Percentiles rank a stretch among this genome's conserved stretches.
Conservation (phyloP, 2,888 invertebrate species). For the Meta bourneti region DNA sequence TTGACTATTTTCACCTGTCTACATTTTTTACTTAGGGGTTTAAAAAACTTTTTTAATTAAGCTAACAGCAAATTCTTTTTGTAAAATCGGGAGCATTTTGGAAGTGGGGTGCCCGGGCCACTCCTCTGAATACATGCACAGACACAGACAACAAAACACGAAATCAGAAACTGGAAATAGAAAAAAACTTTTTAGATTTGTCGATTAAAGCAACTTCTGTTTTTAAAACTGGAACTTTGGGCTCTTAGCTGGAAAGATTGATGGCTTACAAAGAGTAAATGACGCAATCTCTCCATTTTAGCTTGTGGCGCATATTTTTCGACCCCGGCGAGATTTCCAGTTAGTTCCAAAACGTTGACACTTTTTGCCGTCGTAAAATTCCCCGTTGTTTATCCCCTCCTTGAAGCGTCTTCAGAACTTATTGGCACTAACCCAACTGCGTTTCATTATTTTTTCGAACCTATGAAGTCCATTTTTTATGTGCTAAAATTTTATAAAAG, state of each 20-base stretch:
- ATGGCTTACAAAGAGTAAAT: background rate
- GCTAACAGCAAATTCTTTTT: too few species aligned
- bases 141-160: too few species aligned
- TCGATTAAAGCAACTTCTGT: too few species aligned
- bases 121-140: too few species aligned
- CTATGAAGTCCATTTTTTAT: background rate
- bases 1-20: too few species aligned
- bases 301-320: conserved; percentile 34
- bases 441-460: conserved; percentile 10
- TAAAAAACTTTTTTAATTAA: too few species aligned
- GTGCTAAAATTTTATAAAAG: background rate
- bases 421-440: conserved; percentile 60
- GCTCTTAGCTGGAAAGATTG: background rate
- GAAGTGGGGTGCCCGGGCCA: too few species aligned
- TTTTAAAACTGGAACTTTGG: background rate
- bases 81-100: too few species aligned
- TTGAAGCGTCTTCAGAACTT: conserved; percentile 6
- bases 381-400: conserved; percentile 19
- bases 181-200: too few species aligned
- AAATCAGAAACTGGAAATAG: too few species aligned
- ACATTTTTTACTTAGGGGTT: too few species aligned
- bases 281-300: background rate
- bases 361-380: conserved; percentile 30
- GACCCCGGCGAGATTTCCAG: conserved; percentile 14
- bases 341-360: conserved; percentile 44